These are phyloP conservation scores for Spodoptera exigua DNA, from an alignment of 2,888 invertebrate species.

Conservation along the genomic window DNA sequence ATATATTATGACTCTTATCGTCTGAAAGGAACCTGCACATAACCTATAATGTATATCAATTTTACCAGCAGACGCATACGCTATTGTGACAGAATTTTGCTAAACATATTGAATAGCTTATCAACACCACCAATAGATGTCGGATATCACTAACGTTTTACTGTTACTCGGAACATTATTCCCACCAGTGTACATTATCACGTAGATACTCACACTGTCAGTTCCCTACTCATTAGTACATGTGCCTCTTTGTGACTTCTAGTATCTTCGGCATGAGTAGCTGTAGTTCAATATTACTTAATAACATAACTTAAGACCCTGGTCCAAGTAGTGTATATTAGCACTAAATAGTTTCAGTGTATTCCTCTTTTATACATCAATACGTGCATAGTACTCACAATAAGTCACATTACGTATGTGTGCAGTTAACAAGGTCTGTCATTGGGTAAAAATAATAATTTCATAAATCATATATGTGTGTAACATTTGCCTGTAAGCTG, in stretches of 20 bases:
- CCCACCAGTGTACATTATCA: constrained; percentile 2
- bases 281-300: not conserved
- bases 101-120: not conserved
- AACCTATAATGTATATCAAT: too few species aligned
- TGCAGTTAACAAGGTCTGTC: constrained; percentile 21
- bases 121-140: constrained; percentile 1
- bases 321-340: constrained; percentile 1
- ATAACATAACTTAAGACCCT: constrained; percentile 1
- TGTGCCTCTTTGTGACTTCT: constrained; percentile 4
- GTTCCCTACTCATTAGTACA: not conserved
- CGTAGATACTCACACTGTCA: not conserved
- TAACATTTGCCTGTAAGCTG: constrained; percentile 35
- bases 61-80: not conserved
- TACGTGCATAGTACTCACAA: constrained; percentile 8
- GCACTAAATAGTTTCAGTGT: not conserved
- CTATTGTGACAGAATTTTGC: not conserved
- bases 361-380: not conserved
- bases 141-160: constrained; percentile 23
- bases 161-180: constrained; percentile 4
- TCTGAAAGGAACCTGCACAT: too few species aligned
- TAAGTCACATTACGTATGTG: constrained; percentile 5
- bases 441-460: constrained; percentile 26
- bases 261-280: constrained; percentile 25
- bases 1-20: too few species aligned
- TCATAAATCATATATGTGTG: constrained; percentile 26